A percentile compares a stretch with the other conserved stretches of the same genome.
Evolutionary conservation across 2,888 invertebrate species (phyloP).

Genomic region (Lasioglossum calceatum): DNA sequence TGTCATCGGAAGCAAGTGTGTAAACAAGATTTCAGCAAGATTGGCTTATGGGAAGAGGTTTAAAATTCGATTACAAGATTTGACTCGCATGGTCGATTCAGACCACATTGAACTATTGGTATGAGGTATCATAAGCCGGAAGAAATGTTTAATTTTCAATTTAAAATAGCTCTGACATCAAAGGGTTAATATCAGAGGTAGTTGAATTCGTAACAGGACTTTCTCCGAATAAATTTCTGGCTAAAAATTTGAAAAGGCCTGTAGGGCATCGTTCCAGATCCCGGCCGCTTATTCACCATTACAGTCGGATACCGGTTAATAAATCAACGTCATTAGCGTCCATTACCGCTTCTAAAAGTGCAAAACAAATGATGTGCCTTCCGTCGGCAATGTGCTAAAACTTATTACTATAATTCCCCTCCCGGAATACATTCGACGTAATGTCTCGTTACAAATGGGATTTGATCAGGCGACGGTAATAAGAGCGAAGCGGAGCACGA

Average conservation of each 20-base stretch:
- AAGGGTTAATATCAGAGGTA: too few relatives aligned
- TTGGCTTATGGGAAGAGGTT: too few relatives aligned
- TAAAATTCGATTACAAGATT: too few relatives aligned
- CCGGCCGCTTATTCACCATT: slow-evolving; percentile 37
- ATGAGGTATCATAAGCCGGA: too few relatives aligned
- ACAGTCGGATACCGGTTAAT: slow-evolving; percentile 61
- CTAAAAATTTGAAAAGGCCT: background rate
- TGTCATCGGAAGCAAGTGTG: too few relatives aligned
- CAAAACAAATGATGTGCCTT: slow-evolving; percentile 56
- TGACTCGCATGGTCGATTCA: too few relatives aligned
- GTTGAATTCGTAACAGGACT: background rate
- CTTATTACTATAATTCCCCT: slow-evolving; percentile 68
- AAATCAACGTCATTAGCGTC: slow-evolving; percentile 65
- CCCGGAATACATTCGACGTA: slow-evolving; percentile 45
- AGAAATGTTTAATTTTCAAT: too few relatives aligned
- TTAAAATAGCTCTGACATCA: too few relatives aligned
- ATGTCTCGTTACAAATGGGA: slow-evolving; percentile 67
- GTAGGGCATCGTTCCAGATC: slow-evolving; percentile 45
- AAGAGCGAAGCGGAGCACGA: slow-evolving; percentile 53
- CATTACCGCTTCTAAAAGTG: slow-evolving; percentile 60
- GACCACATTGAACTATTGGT: too few relatives aligned
- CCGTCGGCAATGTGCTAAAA: slow-evolving; percentile 61
- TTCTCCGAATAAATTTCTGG: too few relatives aligned
- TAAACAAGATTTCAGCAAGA: too few relatives aligned
- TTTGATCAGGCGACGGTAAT: slow-evolving; percentile 71